Conservation (phyloP, 1,140 invertebrate genomes). For the Brachionus rotundiformis region DNA sequence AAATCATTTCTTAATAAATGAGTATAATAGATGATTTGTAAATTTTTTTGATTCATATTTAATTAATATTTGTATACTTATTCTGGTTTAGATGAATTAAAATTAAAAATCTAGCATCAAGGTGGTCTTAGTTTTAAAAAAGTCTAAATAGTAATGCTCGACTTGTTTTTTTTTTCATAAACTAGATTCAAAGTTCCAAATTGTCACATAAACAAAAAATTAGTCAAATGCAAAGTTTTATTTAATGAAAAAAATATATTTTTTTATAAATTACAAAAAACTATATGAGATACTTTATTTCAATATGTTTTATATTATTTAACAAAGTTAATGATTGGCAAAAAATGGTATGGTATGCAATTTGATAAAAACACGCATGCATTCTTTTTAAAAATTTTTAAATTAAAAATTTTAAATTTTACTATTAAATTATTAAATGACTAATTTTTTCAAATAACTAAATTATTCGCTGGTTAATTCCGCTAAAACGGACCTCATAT, state of each 20-base stretch:
- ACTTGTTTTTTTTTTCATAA: neutral
- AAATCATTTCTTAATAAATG: no score
- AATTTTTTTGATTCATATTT: no score
- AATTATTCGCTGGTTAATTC: no score
- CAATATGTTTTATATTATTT: neutral
- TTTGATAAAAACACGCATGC: neutral
- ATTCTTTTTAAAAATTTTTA: neutral
- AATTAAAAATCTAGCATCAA: neutral
- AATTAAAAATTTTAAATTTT: neutral
- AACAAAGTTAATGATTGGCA: neutral
- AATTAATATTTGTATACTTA: no score
- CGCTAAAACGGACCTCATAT: no score
- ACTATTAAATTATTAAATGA: no score
- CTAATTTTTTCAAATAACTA: no score
- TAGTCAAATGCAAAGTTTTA: neutral
- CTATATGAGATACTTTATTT: neutral
- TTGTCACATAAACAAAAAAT: neutral
- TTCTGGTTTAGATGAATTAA: no score
- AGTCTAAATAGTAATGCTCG: neutral
- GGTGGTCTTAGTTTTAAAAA: neutral
- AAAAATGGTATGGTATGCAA: conserved; percentile 5
- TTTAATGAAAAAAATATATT: neutral
- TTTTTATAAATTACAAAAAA: neutral
- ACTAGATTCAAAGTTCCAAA: neutral
- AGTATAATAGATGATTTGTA: no score